Conservation (phyloP, 2,797 vertebrate genomes). For the Carapus acus region DNA sequence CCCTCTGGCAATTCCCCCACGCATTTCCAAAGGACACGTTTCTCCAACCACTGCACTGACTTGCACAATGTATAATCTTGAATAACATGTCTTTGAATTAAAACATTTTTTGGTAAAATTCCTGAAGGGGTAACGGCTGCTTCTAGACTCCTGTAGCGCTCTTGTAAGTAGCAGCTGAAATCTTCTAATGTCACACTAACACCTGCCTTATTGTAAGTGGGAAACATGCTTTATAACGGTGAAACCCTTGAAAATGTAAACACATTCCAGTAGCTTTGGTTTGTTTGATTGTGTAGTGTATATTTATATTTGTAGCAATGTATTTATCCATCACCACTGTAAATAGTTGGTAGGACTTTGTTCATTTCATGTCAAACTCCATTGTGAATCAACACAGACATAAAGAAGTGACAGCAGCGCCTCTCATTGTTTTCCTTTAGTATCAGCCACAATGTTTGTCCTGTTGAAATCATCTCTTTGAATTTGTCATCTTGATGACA, state of each 20-base stretch:
- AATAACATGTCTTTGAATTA: slow-evolving; percentile 19
- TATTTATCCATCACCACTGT: slow-evolving; percentile 50
- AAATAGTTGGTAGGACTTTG: slow-evolving; percentile 23
- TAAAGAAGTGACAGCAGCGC: neutral
- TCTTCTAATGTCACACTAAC: slow-evolving; percentile 44
- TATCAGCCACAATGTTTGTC: too few species aligned
- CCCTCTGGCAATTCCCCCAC: neutral
- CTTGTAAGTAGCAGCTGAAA: slow-evolving; percentile 50
- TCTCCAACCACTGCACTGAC: slow-evolving; percentile 51
- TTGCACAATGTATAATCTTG: slow-evolving; percentile 51
- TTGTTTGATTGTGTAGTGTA: slow-evolving; percentile 54
- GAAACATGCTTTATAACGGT: slow-evolving; percentile 33
- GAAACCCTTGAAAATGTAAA: slow-evolving; percentile 43
- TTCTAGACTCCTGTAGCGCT: slow-evolving; percentile 38
- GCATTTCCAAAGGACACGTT: slow-evolving; percentile 2
- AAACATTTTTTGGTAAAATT: slow-evolving; percentile 9
- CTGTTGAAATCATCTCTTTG: too few species aligned
- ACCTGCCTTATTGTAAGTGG: slow-evolving; percentile 58
- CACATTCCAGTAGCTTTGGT: slow-evolving; percentile 68
- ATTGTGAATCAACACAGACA: neutral
- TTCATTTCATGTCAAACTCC: slow-evolving; percentile 4
- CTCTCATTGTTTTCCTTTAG: neutral
- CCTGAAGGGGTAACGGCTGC: slow-evolving; percentile 15
- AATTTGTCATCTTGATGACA: too few species aligned
- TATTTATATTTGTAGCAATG: slow-evolving; percentile 66